Base-by-base conservation (phyloP, 2,113 vertebrate species). In the Camelus dromedarius region DNA sequence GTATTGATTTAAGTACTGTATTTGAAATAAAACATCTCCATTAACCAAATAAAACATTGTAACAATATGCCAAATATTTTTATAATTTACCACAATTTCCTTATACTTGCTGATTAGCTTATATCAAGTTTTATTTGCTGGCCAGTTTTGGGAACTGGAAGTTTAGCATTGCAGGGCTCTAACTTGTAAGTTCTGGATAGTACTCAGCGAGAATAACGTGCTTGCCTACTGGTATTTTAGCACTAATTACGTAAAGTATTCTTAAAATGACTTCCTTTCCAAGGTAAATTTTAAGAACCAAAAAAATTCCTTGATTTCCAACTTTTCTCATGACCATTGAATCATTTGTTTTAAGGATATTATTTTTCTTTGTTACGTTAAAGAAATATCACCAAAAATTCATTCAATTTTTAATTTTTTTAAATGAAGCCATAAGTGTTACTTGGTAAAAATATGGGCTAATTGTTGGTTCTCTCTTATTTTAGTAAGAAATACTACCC, bases 1-100 rank as follows among this genome's bases (percentile, higher is more conserved):
- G 54, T 69, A 62, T 85, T 95, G 22, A 97, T 98, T 98, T 97
- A 98, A 98, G 98, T 97, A 96, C 77, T 52, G 46, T 77, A 60
- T 97, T 98, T 96, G 73, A 98, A 98, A 97, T 96, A 35, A 97
- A 92, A 92, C 79, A 48, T 95, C 97, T 72, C 77, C 28, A 91
- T 83, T 97, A 97, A 95, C 62, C 32, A 8, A 94, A 89, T 85
- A 96, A 96, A 94, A 91, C 64, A 95, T 64, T 97, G 24, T 4
- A 97, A 87, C 38, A 81, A 88, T 5, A 76, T 92, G 72, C 82
- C 95, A 98, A 93, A 93, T 96, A 92, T 94, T 84, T 98, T 96
- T 96, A 90, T 96, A 98, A 97, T 97, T 98, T 82, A 95, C 81
- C 50, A 94, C 91, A 96, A 96, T 96, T 97, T 96, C 77, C 62